phyloP scores from a whole-genome alignment of 2,888 invertebrate genomes.

The Halictus quadricinctus region DNA sequence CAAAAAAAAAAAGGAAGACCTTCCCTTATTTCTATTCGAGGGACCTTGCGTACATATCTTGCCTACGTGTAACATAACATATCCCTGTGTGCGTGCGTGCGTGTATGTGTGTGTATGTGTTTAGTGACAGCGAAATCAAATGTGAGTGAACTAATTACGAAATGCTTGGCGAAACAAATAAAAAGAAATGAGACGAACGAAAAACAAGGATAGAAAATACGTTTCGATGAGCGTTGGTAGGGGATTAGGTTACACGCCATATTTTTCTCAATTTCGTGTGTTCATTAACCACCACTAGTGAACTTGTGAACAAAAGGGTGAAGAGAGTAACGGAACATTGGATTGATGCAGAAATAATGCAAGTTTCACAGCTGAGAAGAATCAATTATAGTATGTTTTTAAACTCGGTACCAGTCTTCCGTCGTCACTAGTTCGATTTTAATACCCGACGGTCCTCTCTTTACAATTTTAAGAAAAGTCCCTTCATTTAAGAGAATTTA shows the following conservation, averaged over 20 bases:
- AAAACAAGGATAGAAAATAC: neutral
- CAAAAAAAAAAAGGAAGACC: conserved; percentile 11
- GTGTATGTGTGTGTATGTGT: conserved; percentile 13
- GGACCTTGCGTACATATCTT: conserved; percentile 51
- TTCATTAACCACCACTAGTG: conserved; percentile 4
- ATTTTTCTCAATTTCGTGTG: conserved; percentile 37
- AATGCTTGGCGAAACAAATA: neutral
- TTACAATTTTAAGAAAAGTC: neutral
- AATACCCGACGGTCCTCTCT: neutral
- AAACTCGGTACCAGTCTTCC: conserved; percentile 5
- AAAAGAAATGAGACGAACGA: neutral
- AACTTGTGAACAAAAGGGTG: neutral
- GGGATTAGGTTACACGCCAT: conserved; percentile 24
- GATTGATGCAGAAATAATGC: conserved; percentile 44
- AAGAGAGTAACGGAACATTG: neutral
- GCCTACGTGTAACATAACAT: conserved; percentile 68
- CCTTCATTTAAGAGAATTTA: neutral
- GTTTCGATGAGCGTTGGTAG: neutral
- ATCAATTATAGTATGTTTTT: neutral
- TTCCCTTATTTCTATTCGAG: conserved; percentile 34
- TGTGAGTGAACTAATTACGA: conserved; percentile 28
- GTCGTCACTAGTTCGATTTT: neutral
- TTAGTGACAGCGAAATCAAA: conserved; percentile 43
- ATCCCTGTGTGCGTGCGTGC: neutral
- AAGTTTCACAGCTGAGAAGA: conserved; percentile 5